These are phyloP conservation scores for Ochotona curzoniae DNA, from an alignment of 2,113 vertebrate species.

Conservation along the genomic window DNA sequence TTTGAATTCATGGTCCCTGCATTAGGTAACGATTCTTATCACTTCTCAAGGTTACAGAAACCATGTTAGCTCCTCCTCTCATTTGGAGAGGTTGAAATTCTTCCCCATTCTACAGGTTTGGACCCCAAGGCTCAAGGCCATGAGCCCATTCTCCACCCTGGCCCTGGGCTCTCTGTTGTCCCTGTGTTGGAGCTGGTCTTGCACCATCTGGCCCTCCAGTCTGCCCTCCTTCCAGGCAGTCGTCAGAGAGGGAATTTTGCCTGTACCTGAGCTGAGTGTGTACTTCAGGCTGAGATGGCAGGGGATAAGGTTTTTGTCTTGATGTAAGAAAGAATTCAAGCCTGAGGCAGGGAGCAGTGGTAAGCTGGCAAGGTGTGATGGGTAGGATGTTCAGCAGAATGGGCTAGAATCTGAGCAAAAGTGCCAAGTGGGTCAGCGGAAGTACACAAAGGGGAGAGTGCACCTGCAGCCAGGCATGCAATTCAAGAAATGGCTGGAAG, in stretches of 20 bases:
- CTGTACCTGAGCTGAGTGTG: neutral
- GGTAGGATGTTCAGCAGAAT: no score
- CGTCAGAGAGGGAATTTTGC: neutral
- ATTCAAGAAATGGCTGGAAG: no score
- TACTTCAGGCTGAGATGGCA: neutral
- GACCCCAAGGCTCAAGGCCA: neutral
- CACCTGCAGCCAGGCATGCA: no score
- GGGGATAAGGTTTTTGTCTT: no score
- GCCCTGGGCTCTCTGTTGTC: neutral
- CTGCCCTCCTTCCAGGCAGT: neutral
- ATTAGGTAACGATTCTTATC: neutral
- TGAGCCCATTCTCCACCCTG: neutral
- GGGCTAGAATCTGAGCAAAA: no score
- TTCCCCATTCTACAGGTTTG: neutral
- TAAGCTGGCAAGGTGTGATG: no score
- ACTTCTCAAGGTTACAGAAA: neutral
- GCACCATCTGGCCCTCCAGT: no score
- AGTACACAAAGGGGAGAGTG: no score
- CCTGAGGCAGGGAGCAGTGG: no score
- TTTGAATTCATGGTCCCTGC: neutral
- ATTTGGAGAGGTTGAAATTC: neutral
- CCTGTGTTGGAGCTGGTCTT: neutral
- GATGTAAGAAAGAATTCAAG: no score
- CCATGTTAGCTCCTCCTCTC: neutral
- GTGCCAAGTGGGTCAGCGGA: no score